Evolutionary conservation across 2,888 invertebrate genomes (phyloP).

Genomic region (Muscina levida): DNA sequence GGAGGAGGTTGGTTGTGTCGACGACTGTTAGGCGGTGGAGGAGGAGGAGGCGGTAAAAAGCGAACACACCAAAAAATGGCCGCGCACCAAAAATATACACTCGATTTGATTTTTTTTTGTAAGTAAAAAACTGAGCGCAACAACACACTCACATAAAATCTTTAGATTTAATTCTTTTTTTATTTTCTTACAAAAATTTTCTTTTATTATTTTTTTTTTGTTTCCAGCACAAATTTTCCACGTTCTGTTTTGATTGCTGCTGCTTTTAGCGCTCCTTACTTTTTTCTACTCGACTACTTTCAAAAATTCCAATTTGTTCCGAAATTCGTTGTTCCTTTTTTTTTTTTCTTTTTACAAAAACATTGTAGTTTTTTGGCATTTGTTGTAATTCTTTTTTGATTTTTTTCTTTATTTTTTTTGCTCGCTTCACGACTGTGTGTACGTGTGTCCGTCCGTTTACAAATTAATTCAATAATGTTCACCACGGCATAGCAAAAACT

Average conservation of each 20-base stretch:
- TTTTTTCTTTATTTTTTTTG: slow-evolving; percentile 18
- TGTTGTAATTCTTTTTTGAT: slow-evolving; percentile 21
- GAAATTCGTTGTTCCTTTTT: slow-evolving; percentile 37
- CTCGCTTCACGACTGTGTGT: slow-evolving; percentile 53
- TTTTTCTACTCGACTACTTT: slow-evolving; percentile 21
- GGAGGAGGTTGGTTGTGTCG: slow-evolving; percentile 56
- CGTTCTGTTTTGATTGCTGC: slow-evolving; percentile 25
- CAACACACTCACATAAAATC: slow-evolving; percentile 32
- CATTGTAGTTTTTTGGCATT: slow-evolving; percentile 44
- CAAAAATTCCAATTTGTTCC: slow-evolving; percentile 20
- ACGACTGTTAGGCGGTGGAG: slow-evolving; percentile 58
- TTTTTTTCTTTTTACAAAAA: slow-evolving; percentile 52
- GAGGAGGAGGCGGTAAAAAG: slow-evolving; percentile 50
- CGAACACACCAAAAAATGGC: slow-evolving; percentile 74
- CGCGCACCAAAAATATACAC: slow-evolving; percentile 74
- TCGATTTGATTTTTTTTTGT: slow-evolving; percentile 69
- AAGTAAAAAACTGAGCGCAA: slow-evolving; percentile 57
- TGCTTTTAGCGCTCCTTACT: background rate
- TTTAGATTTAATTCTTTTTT: slow-evolving; percentile 33
- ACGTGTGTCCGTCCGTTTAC: slow-evolving; percentile 69
- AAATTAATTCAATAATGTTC: slow-evolving; percentile 71
- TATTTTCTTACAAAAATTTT: slow-evolving; percentile 40
- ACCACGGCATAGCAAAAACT: slow-evolving; percentile 78
- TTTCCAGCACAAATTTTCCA: slow-evolving; percentile 24
- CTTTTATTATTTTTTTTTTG: slow-evolving; percentile 16